Base-by-base conservation (phyloP, 2,113 vertebrate genomes). In the Plotosus lineatus region DNA sequence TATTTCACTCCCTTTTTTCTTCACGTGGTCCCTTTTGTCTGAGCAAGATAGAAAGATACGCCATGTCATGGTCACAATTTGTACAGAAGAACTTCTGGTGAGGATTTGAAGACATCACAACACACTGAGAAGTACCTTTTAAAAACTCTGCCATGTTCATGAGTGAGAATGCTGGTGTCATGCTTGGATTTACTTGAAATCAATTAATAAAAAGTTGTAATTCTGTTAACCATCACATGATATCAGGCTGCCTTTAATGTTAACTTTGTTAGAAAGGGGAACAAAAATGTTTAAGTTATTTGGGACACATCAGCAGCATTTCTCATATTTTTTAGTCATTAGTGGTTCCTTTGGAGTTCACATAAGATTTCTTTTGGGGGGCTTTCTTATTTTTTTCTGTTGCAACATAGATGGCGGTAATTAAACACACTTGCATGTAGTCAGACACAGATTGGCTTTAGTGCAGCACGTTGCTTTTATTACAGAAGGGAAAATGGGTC, bases 381-480 rank as follows among this genome's bases (percentile, higher is more conserved):
- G 31, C 19, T 77, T 33, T 36, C 44, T 65, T 19, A 3, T 17
- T 73, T 44, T 55, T 71, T 33, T 38, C 19, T 38, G 58, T 65
- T 0, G 6, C 46, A 51, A 28, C 26, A n/a, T 21, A 48, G 38
- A 60, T 21, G 0, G 42, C 38, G 26, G 10, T 50, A n/a, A 56
- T 72, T 72, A 46, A 73, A 53, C 36, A 48, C 68, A 73, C 78
- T 73, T 38, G 53, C 68, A 38, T 71, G 17, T 26, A 74, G 69
- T 61, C 56, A 74, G 79, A 23, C 44, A 17, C 40, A 40, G 31
- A 80, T 74, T 74, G 51, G 79, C 50, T 74, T 28, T 56, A 40
- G 48, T 23, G 31, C 56, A 23, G 44, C 71, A 42, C 23, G 80
- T 36, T 42, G 60, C 71, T 31, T 65, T 31, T 53, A 17, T 51